These are phyloP conservation scores for Sussaba pulchella DNA, from an alignment of 2,888 invertebrate genomes.

Conservation along the genomic window DNA sequence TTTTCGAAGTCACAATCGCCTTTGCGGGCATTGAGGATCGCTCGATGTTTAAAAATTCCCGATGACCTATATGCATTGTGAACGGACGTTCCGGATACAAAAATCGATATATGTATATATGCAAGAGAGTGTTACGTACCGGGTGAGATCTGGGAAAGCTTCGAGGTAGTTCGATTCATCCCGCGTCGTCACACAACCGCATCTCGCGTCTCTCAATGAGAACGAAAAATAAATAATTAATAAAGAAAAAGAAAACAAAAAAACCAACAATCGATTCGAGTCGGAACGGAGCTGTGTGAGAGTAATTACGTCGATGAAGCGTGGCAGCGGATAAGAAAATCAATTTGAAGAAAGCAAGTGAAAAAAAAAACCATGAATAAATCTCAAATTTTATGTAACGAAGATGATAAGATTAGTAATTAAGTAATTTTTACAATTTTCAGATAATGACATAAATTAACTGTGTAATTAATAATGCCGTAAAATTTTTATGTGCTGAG, in stretches of 20 bases:
- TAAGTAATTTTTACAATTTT: conserved; percentile 80
- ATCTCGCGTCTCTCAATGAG: conserved; percentile 24
- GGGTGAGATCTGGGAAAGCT: conserved; percentile 28
- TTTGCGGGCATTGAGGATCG: conserved; percentile 23
- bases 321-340: conserved; percentile 28
- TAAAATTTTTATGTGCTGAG: conserved; percentile 14
- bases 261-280: conserved; percentile 22
- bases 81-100: conserved; percentile 31
- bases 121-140: conserved; percentile 39
- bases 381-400: conserved; percentile 50
- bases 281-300: conserved; percentile 15
- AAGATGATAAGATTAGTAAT: conserved; percentile 61
- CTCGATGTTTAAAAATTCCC: conserved; percentile 40
- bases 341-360: conserved; percentile 20
- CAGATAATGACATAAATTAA: conserved; percentile 62
- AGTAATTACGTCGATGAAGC: conserved; percentile 28
- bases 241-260: conserved; percentile 13
- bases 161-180: conserved; percentile 54
- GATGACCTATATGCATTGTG: conserved; percentile 47
- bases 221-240: conserved; percentile 35
- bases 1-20: conserved; percentile 50
- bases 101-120: conserved; percentile 35
- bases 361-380: conserved; percentile 60
- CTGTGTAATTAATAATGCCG: conserved; percentile 24
- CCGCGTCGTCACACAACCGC: conserved; percentile 28